Percentiles rank a stretch among this genome's conserved stretches.
These are phyloP conservation scores for Oasisia sp. DNA, from an alignment of 2,888 invertebrate genomes.

Conservation along the genomic window DNA sequence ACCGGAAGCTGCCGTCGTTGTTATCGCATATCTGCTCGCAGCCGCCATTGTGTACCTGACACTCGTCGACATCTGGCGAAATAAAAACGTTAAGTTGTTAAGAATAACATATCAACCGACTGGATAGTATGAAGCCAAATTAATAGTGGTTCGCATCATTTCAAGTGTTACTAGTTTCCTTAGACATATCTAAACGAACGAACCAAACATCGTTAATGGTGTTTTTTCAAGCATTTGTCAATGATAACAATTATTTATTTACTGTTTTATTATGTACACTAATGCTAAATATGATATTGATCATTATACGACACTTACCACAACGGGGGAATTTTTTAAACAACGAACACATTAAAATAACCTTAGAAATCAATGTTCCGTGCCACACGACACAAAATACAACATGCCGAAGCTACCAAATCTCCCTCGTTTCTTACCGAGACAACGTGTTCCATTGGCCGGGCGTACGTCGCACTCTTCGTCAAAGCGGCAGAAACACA, in stretches of 20 bases:
- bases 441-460: neutral
- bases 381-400: neutral
- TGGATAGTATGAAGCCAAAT: neutral
- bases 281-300: too few relatives aligned
- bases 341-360: neutral
- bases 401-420: neutral
- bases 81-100: neutral
- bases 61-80: neutral
- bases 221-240: too few relatives aligned
- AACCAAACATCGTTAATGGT: too few relatives aligned
- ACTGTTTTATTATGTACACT: too few relatives aligned
- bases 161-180: neutral
- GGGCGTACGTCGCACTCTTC: conserved; percentile 21
- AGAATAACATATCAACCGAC: neutral
- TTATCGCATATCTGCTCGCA: neutral
- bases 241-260: too few relatives aligned
- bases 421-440: neutral
- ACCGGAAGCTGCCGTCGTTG: neutral
- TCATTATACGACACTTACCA: too few relatives aligned
- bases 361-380: neutral
- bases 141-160: neutral
- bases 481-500: conserved; percentile 19
- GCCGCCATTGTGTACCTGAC: neutral
- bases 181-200: neutral
- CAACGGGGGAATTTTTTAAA: neutral